Evolutionary conservation across 2,888 invertebrate genomes (phyloP).

Genomic region (Nomada ruficornis): DNA sequence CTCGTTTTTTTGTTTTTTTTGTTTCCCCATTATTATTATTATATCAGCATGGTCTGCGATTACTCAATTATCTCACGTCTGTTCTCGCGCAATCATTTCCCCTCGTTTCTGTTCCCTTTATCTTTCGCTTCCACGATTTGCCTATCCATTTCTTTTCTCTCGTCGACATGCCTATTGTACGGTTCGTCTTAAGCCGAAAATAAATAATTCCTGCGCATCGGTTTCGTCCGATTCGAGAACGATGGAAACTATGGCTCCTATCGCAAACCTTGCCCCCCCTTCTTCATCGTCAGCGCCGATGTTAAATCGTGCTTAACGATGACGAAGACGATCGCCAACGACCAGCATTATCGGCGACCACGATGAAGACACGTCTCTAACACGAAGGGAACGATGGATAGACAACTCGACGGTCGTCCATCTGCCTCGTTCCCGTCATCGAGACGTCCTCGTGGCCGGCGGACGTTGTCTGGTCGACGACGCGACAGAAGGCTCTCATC

Average conservation of each 20-base stretch:
- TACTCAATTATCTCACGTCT: not conserved
- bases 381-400: not conserved
- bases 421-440: constrained; percentile 25
- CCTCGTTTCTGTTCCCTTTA: not conserved
- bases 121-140: constrained; percentile 9
- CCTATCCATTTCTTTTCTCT: not conserved
- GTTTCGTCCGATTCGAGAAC: constrained; percentile 18
- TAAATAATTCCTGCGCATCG: constrained; percentile 17
- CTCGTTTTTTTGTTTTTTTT: constrained; percentile 50
- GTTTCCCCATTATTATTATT: not conserved
- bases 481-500: constrained; percentile 28
- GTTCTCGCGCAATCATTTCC: not conserved
- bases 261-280: not conserved
- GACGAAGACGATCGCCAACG: not conserved
- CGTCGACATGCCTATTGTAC: constrained; percentile 60
- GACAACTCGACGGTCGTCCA: constrained; percentile 7
- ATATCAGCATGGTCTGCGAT: constrained; percentile 48
- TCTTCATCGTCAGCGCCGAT: too few species aligned
- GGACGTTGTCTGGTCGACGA: constrained; percentile 17
- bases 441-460: constrained; percentile 16
- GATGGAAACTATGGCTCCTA: constrained; percentile 43
- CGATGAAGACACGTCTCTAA: not conserved
- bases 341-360: not conserved
- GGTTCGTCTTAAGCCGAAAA: constrained; percentile 48
- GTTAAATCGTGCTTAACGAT: not conserved